A percentile compares a stretch with the other conserved stretches of the same genome.
Evolutionary conservation across 1,140 invertebrate species (phyloP).

Genomic region (Pentalonia nigronervosa): DNA sequence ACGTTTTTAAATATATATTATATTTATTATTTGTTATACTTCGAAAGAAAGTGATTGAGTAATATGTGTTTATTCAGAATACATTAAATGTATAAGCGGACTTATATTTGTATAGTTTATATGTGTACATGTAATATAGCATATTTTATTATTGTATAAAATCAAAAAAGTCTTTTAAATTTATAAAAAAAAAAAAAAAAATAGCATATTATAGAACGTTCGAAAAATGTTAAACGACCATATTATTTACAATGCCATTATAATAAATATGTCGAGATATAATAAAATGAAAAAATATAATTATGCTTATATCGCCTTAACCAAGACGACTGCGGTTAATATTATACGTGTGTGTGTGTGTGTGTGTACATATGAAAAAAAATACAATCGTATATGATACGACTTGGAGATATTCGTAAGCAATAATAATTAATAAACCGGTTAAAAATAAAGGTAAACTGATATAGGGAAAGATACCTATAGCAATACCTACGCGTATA

Average conservation of each 20-base stretch:
- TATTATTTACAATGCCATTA: neutral
- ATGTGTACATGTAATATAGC: neutral
- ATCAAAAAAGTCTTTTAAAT: neutral
- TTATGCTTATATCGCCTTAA: neutral
- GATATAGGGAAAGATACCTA: neutral
- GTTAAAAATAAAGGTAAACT: conserved; percentile 30
- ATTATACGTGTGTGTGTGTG: neutral
- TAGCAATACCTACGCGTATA: neutral
- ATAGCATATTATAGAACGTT: neutral
- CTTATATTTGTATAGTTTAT: neutral
- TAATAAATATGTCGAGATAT: conserved; percentile 18
- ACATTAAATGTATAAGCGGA: neutral
- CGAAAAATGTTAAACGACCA: neutral
- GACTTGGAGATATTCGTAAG: neutral
- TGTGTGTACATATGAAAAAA: neutral
- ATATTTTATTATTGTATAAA: neutral
- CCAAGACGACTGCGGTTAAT: neutral
- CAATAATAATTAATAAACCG: conserved; percentile 43
- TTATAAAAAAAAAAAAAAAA: neutral
- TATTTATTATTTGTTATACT: neutral
- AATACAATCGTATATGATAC: conserved; percentile 10
- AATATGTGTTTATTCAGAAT: neutral
- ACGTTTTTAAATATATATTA: neutral
- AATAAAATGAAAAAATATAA: conserved; percentile 12
- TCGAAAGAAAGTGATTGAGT: neutral